Conservation (phyloP, 2,797 vertebrate genomes). For the Catharus ustulatus region DNA sequence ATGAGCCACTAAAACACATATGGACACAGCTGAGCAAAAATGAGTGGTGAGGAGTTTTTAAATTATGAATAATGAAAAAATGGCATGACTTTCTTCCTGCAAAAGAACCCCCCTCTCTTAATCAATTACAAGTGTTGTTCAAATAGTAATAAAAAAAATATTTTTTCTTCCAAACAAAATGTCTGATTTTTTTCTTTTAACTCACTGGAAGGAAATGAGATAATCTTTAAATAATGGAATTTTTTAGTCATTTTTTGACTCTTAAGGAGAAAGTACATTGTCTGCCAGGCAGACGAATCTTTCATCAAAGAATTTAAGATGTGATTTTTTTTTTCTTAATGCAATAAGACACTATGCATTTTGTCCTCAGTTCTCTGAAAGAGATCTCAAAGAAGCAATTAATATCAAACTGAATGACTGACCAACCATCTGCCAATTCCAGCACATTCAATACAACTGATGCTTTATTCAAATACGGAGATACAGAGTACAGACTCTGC, state of each 20-base stretch:
- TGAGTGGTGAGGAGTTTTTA: neutral
- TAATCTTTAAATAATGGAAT: conserved; percentile 38
- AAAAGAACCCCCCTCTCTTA: neutral
- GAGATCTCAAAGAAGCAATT: conserved; percentile 61
- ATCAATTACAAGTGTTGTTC: neutral
- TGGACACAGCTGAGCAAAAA: neutral
- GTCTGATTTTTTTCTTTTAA: neutral
- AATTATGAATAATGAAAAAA: neutral
- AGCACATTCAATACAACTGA: conserved; percentile 50
- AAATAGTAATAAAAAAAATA: neutral
- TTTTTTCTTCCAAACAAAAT: neutral
- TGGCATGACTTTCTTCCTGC: neutral
- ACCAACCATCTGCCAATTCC: conserved; percentile 57
- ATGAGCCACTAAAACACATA: neutral
- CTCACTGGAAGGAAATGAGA: conserved; percentile 8
- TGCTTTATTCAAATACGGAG: conserved; percentile 33
- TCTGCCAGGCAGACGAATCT: conserved; percentile 22
- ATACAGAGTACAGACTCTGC: conserved; percentile 12
- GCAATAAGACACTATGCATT: conserved; percentile 40
- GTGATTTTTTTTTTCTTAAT: conserved; percentile 35
- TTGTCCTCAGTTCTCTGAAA: conserved; percentile 51
- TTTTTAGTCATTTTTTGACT: conserved; percentile 32
- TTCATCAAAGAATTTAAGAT: conserved; percentile 48
- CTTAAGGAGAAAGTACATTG: neutral
- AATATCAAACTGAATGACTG: conserved; percentile 64